Base-by-base conservation (phyloP, 2,888 invertebrate species). In the Cosmia trapezina region DNA sequence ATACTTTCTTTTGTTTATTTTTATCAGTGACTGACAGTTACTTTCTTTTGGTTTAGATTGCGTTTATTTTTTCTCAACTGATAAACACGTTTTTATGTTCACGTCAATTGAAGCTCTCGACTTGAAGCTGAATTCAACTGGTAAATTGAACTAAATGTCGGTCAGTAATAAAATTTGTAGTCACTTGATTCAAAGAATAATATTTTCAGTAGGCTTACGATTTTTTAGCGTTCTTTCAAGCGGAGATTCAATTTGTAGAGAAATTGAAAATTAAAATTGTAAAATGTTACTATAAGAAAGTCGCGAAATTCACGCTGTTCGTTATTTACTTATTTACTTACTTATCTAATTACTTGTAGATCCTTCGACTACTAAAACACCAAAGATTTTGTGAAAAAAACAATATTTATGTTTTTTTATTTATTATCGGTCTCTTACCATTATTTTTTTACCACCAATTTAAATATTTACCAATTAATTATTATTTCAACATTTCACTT, bases 111-210 rank as follows among this genome's bases (percentile, higher is more conserved):
- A 45, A 28, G 19, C 54, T n/a, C 12, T 49, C 33, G 17, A 33
- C 19, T 19, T 33, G 33, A 75, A 61, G 33, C 22, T 54, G 47
- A 56, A 75, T 28, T 70, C 51, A 45, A 60, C 45, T 60, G 72
- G 19, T 47, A 54, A 70, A 72, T 76, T 61, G 43, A 61, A 43
- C 43, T 61, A 49, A 75, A 75, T 76, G n/a, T 28, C 49, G 43
- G 60, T 49, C 61, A 56, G n/a, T 51, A 56, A 61, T 49, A 33
- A 61, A 75, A 67, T 68, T 61, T 60, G 61, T 33, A 49, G 49
- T 75, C 37, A 51, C 43, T 61, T 45, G 33, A 37, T 61, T 76
- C 49, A 61, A 56, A 22, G 43, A 76, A 37, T 56, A 56, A 28
- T 45, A 56, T 76, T 61, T 56, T 51, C 62, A 49, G 54, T 53